These are phyloP conservation scores for Gymnocypris eckloni DNA, from an alignment of 2,797 vertebrate genomes.

Conservation along the genomic window DNA sequence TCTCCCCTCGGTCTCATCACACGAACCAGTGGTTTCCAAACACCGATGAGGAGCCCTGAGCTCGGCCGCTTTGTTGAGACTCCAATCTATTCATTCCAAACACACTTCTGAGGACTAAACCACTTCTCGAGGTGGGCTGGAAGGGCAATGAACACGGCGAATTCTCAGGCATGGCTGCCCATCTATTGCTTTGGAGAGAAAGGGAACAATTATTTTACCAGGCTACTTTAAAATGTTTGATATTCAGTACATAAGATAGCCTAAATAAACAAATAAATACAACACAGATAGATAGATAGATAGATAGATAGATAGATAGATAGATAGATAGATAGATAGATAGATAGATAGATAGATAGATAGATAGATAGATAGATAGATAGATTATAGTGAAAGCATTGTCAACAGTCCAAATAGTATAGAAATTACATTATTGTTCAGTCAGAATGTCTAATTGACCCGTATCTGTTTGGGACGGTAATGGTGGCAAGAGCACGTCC, in stretches of 20 bases:
- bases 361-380: constrained; percentile 37
- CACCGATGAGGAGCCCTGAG: constrained; percentile 55
- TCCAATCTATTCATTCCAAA: constrained; percentile 68
- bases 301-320: constrained; percentile 31
- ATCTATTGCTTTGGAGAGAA: constrained; percentile 59
- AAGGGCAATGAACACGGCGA: constrained; percentile 62
- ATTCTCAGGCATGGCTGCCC: constrained; percentile 65
- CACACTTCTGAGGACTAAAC: constrained; percentile 67
- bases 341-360: constrained; percentile 23
- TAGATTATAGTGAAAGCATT: constrained; percentile 22
- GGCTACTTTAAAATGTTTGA: not conserved
- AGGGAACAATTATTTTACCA: constrained; percentile 29
- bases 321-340: constrained; percentile 19
- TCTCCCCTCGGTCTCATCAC: constrained; percentile 68
- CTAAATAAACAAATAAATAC: constrained; percentile 12
- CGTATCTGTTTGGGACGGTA: constrained; percentile 42
- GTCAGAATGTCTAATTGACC: constrained; percentile 59
- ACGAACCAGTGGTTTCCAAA: constrained; percentile 76
- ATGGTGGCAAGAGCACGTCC: constrained; percentile 54
- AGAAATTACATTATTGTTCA: constrained; percentile 30
- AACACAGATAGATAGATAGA: constrained; percentile 20
- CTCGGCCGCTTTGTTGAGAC: constrained; percentile 69
- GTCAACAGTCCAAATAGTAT: not conserved
- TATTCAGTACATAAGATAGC: constrained; percentile 11
- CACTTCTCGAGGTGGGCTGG: constrained; percentile 59